A percentile compares a stretch with the other conserved stretches of the same genome.
Conservation (phyloP, 2,797 vertebrate genomes). For the Peromyscus aztecus region DNA sequence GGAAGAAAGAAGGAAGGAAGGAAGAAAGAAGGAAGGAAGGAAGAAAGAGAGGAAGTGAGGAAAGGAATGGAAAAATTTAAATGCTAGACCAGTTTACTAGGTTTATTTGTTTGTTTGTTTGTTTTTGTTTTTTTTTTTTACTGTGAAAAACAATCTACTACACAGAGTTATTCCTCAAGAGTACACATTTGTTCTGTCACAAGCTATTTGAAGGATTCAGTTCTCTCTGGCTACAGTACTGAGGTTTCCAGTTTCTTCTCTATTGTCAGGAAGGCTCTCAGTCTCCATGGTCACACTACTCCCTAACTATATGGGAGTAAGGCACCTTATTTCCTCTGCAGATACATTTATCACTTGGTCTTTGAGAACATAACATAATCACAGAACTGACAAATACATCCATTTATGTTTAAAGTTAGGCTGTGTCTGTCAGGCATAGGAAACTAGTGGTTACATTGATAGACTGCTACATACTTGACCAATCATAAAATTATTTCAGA, state of each 20-base stretch:
- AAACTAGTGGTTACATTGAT: neutral
- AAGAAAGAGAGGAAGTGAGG: rapidly evolving
- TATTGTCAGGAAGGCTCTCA: neutral
- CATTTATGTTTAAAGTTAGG: neutral
- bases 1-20: too few relatives aligned
- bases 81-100: neutral
- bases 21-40: too few relatives aligned
- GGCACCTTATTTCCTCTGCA: neutral
- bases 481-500: neutral
- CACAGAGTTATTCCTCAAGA: neutral
- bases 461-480: neutral
- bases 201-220: neutral
- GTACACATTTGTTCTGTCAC: neutral
- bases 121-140: neutral
- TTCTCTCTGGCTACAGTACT: neutral
- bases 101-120: too few relatives aligned
- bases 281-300: neutral
- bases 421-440: rapidly evolving
- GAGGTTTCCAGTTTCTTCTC: rapidly evolving
- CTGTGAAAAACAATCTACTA: neutral
- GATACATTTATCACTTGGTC: neutral
- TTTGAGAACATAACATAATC: neutral
- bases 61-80: neutral
- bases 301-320: rapidly evolving
- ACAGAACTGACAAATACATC: rapidly evolving